Conservation (phyloP, 2,888 invertebrate genomes). For the Lordiphosa andalusiaca region DNA sequence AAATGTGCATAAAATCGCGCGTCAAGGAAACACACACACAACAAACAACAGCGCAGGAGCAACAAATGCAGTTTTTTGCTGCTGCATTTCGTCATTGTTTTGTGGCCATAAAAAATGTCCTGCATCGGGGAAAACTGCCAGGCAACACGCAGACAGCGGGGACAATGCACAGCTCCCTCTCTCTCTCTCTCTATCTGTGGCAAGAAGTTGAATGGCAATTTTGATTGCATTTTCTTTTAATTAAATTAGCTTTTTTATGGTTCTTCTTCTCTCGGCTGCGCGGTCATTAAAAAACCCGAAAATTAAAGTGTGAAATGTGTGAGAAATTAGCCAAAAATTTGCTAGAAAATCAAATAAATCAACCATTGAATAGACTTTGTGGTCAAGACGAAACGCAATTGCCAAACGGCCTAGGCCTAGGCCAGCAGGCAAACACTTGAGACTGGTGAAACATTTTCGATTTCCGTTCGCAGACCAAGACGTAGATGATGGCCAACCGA, state of each 20-base stretch:
- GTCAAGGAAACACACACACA: constrained; percentile 30
- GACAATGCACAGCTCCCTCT: constrained; percentile 50
- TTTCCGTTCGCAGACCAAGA: constrained; percentile 51
- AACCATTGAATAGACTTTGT: constrained; percentile 1
- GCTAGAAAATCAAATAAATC: constrained; percentile 2
- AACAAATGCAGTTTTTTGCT: constrained; percentile 42
- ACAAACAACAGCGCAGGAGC: constrained; percentile 34
- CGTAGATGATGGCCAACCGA: constrained; percentile 22
- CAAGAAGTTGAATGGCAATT: constrained; percentile 56
- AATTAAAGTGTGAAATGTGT: constrained; percentile 31
- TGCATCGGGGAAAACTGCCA: constrained; percentile 48
- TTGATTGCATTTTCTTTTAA: constrained; percentile 74
- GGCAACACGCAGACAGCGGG: constrained; percentile 55
- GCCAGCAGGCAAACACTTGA: constrained; percentile 51
- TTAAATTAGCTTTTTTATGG: constrained; percentile 73
- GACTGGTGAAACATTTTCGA: constrained; percentile 49
- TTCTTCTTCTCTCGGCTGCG: constrained; percentile 40
- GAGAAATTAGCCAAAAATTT: constrained; percentile 4
- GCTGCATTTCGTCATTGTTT: constrained; percentile 59
- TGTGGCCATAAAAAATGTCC: constrained; percentile 66
- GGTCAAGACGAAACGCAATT: constrained; percentile 4
- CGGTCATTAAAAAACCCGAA: constrained; percentile 40
- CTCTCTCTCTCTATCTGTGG: too few relatives aligned
- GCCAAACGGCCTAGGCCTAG: constrained; percentile 46
- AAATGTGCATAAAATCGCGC: constrained; percentile 74